These are phyloP conservation scores for Marcusenius ussheri DNA, from an alignment of 2,113 vertebrate genomes.

Conservation along the genomic window DNA sequence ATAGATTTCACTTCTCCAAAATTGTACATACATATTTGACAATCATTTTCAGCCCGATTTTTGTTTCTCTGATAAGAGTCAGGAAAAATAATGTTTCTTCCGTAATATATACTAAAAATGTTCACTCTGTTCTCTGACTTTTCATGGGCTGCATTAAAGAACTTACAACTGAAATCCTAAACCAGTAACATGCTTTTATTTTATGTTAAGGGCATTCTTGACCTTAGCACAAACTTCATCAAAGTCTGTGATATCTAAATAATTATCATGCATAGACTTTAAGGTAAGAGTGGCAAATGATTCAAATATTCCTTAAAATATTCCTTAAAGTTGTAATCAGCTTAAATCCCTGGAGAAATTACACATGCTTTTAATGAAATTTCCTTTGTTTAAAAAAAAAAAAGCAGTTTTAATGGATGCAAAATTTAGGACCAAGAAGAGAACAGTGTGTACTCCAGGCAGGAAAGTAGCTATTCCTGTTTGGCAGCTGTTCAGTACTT, in stretches of 20 bases:
- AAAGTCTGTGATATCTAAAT: background rate
- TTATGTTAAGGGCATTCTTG: background rate
- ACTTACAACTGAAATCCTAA: background rate
- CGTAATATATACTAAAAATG: background rate
- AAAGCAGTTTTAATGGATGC: background rate
- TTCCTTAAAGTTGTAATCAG: background rate
- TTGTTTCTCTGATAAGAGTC: background rate
- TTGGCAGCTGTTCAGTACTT: background rate
- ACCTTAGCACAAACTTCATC: background rate
- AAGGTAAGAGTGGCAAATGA: background rate
- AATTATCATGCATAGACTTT: background rate
- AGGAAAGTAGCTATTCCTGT: constrained; percentile 6
- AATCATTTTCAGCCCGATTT: background rate
- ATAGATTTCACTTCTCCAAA: background rate
- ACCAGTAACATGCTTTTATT: background rate
- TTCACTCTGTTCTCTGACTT: background rate
- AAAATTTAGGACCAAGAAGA: background rate
- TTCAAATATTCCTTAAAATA: background rate
- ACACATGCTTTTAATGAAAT: background rate
- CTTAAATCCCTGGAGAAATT: background rate
- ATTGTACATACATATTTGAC: background rate
- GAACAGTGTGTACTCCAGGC: background rate
- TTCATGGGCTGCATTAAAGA: background rate
- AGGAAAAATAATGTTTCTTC: background rate
- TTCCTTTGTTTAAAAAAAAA: background rate